Percentiles rank a stretch among this genome's conserved stretches.
phyloP scores from a whole-genome alignment of 2,797 vertebrate genomes.

The Enteromius fasciolatus region DNA sequence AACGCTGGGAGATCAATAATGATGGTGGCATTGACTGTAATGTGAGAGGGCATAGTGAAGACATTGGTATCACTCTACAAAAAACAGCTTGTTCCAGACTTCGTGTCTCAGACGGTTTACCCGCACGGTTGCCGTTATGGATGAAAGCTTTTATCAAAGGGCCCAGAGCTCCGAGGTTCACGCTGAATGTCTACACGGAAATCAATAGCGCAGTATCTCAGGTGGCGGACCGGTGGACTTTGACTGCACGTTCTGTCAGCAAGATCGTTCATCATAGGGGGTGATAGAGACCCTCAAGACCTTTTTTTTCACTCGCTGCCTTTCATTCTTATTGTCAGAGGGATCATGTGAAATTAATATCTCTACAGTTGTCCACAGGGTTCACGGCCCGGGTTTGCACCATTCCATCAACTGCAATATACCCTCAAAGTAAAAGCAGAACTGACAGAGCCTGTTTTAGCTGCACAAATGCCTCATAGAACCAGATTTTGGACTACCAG shows the following conservation, averaged over 20 bases:
- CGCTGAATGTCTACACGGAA: constrained; percentile 55
- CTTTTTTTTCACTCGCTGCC: constrained; percentile 46
- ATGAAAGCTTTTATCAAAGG: constrained; percentile 60
- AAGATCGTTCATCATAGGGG: constrained; percentile 62
- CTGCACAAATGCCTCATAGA: background rate
- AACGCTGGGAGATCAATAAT: constrained; percentile 39
- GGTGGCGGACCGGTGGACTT: constrained; percentile 57
- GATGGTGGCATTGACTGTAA: constrained; percentile 51
- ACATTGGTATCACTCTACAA: constrained; percentile 52
- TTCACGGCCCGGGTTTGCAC: constrained; percentile 18
- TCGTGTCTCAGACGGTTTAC: constrained; percentile 53
- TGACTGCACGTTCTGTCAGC: constrained; percentile 62
- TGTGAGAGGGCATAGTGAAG: constrained; percentile 52
- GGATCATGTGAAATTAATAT: constrained; percentile 53
- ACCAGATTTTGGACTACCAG: background rate
- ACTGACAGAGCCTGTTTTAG: constrained; percentile 9
- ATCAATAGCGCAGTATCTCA: constrained; percentile 65
- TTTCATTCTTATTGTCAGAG: constrained; percentile 57
- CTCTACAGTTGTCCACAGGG: constrained; percentile 28
- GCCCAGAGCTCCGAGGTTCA: constrained; percentile 52
- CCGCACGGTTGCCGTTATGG: constrained; percentile 48
- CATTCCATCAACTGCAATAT: constrained; percentile 36
- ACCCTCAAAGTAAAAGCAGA: constrained; percentile 15
- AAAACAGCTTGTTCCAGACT: constrained; percentile 50
- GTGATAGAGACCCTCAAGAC: constrained; percentile 60